A percentile compares a stretch with the other conserved stretches of the same genome.
phyloP scores from a whole-genome alignment of 2,888 invertebrate species.

The Aromia moschata region DNA sequence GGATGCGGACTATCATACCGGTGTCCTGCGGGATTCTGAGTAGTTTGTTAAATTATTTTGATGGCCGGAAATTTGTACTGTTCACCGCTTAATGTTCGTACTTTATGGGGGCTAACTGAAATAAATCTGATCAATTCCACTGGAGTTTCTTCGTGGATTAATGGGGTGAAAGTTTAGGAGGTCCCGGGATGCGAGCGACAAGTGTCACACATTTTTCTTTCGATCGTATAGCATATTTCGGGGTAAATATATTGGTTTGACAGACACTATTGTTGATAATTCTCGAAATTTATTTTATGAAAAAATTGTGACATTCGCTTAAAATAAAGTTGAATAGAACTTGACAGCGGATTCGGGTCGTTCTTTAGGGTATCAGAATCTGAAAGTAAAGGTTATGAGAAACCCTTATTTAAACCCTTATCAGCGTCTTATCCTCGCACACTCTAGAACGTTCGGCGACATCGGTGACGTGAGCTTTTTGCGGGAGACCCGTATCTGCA shows the following conservation, averaged over 20 bases:
- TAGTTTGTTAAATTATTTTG: constrained; percentile 6
- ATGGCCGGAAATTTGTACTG: constrained; percentile 8
- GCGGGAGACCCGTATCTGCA: constrained; percentile 33
- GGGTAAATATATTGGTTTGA: too few species aligned
- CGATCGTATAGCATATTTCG: too few species aligned
- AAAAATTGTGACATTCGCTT: too few species aligned
- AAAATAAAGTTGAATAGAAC: too few species aligned
- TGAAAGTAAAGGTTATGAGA: too few species aligned
- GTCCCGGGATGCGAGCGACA: too few species aligned
- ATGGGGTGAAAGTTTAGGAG: too few species aligned
- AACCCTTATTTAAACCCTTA: constrained; percentile 10
- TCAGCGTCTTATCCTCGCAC: constrained; percentile 15
- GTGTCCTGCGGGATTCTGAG: constrained; percentile 5
- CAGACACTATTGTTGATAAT: too few species aligned
- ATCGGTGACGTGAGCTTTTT: constrained; percentile 34
- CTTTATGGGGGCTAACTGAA: background rate
- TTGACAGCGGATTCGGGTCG: too few species aligned
- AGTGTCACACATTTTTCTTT: too few species aligned
- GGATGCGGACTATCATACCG: constrained; percentile 3
- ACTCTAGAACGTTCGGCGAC: constrained; percentile 19
- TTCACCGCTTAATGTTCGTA: constrained; percentile 5
- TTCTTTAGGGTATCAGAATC: too few species aligned
- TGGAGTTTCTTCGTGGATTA: background rate
- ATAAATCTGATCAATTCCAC: background rate
- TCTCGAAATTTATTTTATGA: too few species aligned